Base-by-base conservation (phyloP, 2,888 invertebrate genomes). In the Prosapia bicincta region DNA sequence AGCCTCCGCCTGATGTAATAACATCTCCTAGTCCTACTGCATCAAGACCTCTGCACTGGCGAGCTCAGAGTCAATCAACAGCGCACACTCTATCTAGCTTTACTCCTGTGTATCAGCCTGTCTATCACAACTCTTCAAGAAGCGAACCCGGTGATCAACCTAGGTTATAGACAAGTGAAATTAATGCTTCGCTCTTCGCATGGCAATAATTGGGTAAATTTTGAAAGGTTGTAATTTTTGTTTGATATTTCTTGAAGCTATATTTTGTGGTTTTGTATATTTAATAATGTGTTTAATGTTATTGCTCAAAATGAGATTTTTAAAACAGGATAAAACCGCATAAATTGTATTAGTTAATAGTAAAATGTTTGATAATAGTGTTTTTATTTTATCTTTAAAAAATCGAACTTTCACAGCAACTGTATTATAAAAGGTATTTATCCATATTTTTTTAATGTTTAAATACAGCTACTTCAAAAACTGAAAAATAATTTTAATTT, bases 101-200 rank as follows among this genome's bases (percentile, higher is more conserved):
- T 9, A 54, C 54, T 54, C 54, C 54, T 54, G 54, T 54, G 2
- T 54, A 54, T 9, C 54, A 54, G 20, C 54, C 54, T 13, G 54
- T 54, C 9, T 54, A 54, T 54, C 54, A 54, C 54, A 54, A 54
- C 13, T 54, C 54, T 20, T 54, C 54, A 20, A 54, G 54, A 54
- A 54, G 54, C 54, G 54, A 54, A 54, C 54, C 54, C 54, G 54
- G 54, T 54, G 54, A 54, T 54, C 54, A 54, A 54, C 54, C 54
- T 54, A 54, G 54, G 13, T 54, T 54, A 54, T 54, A 54, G 54
- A 20, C 54, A 54, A 54, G 20, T 54, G 54, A 54, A 54, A 20
- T 54, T 9, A 20, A 54, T 54, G 54, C 54, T 54, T 54, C 54
- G 54, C 54, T 20, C 20, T 54, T 54, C 54, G 54, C 54, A 54